Evolutionary conservation across 2,797 vertebrate genomes (phyloP).

Genomic region (Centropyge bicolor): DNA sequence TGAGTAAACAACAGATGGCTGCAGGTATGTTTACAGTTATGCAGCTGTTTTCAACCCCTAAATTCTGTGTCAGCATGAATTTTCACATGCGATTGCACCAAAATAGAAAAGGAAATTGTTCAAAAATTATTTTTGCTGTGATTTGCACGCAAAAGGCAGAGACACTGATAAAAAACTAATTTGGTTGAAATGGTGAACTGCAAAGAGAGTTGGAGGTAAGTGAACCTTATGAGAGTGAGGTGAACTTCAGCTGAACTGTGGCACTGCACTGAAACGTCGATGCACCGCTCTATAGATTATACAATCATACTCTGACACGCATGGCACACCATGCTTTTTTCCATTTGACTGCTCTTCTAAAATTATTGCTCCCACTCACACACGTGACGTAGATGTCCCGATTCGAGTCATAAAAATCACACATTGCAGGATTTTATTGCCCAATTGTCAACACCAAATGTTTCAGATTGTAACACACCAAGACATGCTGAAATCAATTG

Average conservation of each 20-base stretch:
- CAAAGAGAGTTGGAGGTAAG: conserved; percentile 10
- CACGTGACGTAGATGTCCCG: background rate
- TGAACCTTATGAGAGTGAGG: background rate
- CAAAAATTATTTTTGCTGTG: background rate
- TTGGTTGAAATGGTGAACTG: conserved; percentile 16
- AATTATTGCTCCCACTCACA: conserved; percentile 1
- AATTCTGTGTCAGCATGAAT: background rate
- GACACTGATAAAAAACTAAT: background rate
- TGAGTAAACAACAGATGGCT: background rate
- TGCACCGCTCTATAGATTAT: conserved; percentile 1
- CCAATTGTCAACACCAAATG: conserved; percentile 25
- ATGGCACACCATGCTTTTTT: background rate
- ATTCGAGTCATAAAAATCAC: background rate
- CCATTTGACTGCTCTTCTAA: conserved; percentile 10
- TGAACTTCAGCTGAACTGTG: conserved; percentile 15
- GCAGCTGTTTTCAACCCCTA: background rate
- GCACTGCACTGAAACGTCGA: conserved; percentile 8
- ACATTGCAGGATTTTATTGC: conserved; percentile 36
- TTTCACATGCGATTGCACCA: background rate
- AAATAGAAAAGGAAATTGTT: conserved; percentile 15
- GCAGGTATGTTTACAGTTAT: background rate
- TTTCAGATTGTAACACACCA: background rate
- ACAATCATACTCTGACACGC: conserved; percentile 5
- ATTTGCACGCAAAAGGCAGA: conserved; percentile 14
- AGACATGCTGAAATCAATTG: conserved; percentile 28